A percentile compares a stretch with the other conserved stretches of the same genome.
Evolutionary conservation across 2,888 invertebrate genomes (phyloP).

Genomic region (Neoscelio sp.): DNA sequence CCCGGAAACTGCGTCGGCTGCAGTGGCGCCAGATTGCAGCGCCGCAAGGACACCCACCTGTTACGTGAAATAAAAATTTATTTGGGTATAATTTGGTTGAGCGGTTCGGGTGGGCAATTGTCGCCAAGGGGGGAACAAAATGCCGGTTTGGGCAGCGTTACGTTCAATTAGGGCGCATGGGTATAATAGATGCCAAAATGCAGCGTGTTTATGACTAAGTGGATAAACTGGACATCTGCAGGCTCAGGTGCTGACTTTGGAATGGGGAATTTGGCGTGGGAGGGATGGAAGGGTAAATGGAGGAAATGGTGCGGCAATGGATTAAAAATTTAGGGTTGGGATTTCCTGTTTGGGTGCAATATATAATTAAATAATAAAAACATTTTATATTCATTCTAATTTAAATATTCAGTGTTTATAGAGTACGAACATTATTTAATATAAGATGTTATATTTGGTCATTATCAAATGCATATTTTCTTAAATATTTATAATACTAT

Average conservation of each 20-base stretch:
- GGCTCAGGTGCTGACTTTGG: constrained; percentile 34
- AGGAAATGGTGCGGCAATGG: constrained; percentile 38
- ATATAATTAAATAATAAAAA: too few species aligned
- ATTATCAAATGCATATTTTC: too few species aligned
- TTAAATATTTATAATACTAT: too few species aligned
- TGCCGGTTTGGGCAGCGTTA: neutral
- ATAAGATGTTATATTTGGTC: too few species aligned
- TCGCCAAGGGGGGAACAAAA: constrained; percentile 6
- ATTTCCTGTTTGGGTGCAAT: neutral
- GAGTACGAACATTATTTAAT: too few species aligned
- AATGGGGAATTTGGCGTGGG: constrained; percentile 5
- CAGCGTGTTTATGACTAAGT: constrained; percentile 29
- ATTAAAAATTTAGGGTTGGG: constrained; percentile 30
- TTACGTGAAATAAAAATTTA: constrained; percentile 44
- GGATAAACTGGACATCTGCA: constrained; percentile 32
- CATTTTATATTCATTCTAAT: too few species aligned
- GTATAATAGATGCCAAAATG: constrained; percentile 31
- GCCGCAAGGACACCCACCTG: constrained; percentile 88
- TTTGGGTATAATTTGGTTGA: constrained; percentile 39
- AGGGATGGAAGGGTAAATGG: neutral
- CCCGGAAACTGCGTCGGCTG: constrained; percentile 92
- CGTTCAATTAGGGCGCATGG: constrained; percentile 7
- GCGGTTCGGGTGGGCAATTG: neutral
- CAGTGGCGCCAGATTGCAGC: constrained; percentile 89
- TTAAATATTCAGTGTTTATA: too few species aligned